Conservation (phyloP, 2,888 invertebrate species). For the Cenopis cana region DNA sequence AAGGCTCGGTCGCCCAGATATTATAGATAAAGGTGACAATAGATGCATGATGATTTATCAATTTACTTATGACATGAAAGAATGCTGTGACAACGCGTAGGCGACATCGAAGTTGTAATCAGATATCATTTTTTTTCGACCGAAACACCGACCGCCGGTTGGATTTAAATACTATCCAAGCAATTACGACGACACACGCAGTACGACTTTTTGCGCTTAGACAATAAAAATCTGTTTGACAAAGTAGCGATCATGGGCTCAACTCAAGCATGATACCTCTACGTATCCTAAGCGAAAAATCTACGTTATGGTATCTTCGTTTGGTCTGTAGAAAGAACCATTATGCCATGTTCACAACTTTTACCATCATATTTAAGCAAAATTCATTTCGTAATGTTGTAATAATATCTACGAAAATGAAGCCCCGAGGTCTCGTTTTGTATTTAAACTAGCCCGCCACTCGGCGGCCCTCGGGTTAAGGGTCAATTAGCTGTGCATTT, state of each 20-base stretch:
- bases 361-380: neutral
- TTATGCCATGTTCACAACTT: neutral
- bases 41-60: constrained; percentile 14
- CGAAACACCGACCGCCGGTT: too few species aligned
- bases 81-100: neutral
- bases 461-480: neutral
- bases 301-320: neutral
- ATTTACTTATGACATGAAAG: constrained; percentile 6
- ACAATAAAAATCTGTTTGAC: too few species aligned
- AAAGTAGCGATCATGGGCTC: too few species aligned
- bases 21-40: too few species aligned
- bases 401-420: neutral
- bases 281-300: neutral
- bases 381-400: neutral
- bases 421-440: neutral
- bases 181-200: too few species aligned
- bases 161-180: too few species aligned
- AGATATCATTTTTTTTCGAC: neutral
- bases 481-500: constrained; percentile 9
- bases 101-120: neutral
- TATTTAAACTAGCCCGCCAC: neutral
- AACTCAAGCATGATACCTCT: neutral
- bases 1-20: too few species aligned
- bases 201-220: too few species aligned
- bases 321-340: neutral